Percentiles rank a stretch among this genome's conserved stretches.
These are phyloP conservation scores for Sthenelais limicola DNA, from an alignment of 2,888 invertebrate genomes.

Conservation along the genomic window DNA sequence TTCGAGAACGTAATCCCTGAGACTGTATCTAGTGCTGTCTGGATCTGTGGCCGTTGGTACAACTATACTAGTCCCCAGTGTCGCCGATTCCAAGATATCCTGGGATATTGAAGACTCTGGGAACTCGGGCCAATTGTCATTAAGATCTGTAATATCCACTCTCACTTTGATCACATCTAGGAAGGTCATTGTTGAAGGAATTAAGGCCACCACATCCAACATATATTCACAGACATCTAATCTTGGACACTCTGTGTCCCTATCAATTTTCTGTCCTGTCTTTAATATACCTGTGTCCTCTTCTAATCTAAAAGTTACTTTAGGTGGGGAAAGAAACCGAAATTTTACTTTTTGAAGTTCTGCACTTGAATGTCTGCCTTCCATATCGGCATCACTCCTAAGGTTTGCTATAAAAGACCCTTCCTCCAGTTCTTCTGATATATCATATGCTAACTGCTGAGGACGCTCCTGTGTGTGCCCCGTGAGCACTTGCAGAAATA, in stretches of 20 bases:
- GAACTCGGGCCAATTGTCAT: constrained; percentile 43
- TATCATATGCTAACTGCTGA: constrained; percentile 23
- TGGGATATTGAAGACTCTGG: constrained; percentile 16
- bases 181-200: constrained; percentile 35
- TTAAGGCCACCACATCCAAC: constrained; percentile 40
- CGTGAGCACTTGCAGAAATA: too few species aligned
- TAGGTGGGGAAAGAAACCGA: constrained; percentile 46
- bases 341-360: constrained; percentile 45
- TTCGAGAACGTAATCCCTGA: constrained; percentile 36
- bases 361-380: constrained; percentile 32
- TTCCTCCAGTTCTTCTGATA: constrained; percentile 47
- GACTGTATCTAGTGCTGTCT: constrained; percentile 36
- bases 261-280: constrained; percentile 24
- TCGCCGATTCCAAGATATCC: constrained; percentile 33
- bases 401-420: constrained; percentile 51
- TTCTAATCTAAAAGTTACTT: constrained; percentile 31
- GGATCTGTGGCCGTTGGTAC: constrained; percentile 42
- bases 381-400: constrained; percentile 46
- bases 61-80: constrained; percentile 23
- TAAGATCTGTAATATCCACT: constrained; percentile 36
- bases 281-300: constrained; percentile 26
- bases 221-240: constrained; percentile 18
- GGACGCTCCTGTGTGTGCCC: too few species aligned
- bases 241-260: constrained; percentile 30
- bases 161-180: constrained; percentile 43